Base-by-base conservation (phyloP, 2,888 invertebrate species). In the Caenorhabditis sp. region DNA sequence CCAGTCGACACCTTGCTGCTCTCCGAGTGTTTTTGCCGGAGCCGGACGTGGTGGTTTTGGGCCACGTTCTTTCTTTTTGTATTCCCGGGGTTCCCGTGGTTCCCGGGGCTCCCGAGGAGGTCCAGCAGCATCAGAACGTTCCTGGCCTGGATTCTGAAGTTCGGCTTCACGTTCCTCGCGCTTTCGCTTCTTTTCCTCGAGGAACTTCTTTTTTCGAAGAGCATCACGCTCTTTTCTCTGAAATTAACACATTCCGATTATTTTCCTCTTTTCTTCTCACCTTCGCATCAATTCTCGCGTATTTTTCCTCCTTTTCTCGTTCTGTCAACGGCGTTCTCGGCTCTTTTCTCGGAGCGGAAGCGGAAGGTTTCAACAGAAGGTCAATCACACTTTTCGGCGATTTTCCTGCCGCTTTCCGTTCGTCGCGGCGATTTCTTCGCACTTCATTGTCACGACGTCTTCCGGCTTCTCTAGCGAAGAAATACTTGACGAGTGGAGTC, bases 1-100 rank as follows among this genome's bases (percentile, higher is more conserved):
- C 75, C 75, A 75, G 39, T 75, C 62, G 30, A 62, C 62, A 9
- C 68, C 75, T 24, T 65, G 52, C 30, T 75, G 75, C 53, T 75
- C 75, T 2, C 66, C 48, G 11, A 74, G 24, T 8, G 66, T 74
- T 24, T 70, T 70, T 5, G 70, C 70, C 15, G 70, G 70, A 26
- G 70, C 20, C 13, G 68, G 68, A 15, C 68, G 68, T 17, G 41
- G 41, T 5, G 68, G 26, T 32, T 43, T 59, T 22, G n/a, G 20
- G 5, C 17, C 8, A 8, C 43, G 9, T 7, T 62, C 50, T 35
- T 56, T 56, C 13, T 43, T 56, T 37, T 56, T 56, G n/a, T 39
- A 8, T 3, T 56, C 62, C 15, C 59, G 46, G 7, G 46, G 61
- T 11, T 13, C 26, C n/a, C 27, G 30, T 46, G 61, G 37, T 20